These are phyloP conservation scores for Cynaeus angustus DNA, from an alignment of 2,888 invertebrate species.

Conservation along the genomic window DNA sequence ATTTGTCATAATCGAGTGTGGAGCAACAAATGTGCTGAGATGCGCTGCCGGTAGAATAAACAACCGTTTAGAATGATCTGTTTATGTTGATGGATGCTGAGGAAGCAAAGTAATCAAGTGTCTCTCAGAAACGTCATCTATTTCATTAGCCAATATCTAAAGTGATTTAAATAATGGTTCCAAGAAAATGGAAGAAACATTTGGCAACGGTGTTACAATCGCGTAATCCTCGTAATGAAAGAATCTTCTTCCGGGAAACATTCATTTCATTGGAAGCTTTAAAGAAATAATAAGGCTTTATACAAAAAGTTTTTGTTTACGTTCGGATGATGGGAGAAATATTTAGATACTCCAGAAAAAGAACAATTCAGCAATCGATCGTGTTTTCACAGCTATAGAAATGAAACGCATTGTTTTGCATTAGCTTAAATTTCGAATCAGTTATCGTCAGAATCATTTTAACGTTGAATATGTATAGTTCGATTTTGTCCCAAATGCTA, in stretches of 20 bases:
- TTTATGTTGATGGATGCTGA: slow-evolving; percentile 42
- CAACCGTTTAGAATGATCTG: slow-evolving; percentile 34
- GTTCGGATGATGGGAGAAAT: no score
- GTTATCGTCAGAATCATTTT: no score
- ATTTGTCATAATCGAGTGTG: slow-evolving; percentile 31
- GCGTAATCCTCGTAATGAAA: neutral
- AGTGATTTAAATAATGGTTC: slow-evolving; percentile 37
- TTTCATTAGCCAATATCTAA: slow-evolving; percentile 35
- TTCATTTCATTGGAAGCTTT: no score
- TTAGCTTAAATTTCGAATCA: no score
- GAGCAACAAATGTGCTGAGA: slow-evolving; percentile 25
- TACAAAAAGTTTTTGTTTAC: no score
- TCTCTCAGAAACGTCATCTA: slow-evolving; percentile 37
- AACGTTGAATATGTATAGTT: no score
- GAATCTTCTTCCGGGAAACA: no score
- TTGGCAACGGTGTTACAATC: neutral
- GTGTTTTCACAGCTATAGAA: no score
- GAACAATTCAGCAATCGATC: no score
- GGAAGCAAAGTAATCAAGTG: slow-evolving; percentile 39
- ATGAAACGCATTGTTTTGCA: no score
- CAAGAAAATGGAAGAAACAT: slow-evolving; percentile 14
- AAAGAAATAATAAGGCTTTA: no score
- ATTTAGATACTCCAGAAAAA: neutral
- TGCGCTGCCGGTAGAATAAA: slow-evolving; percentile 33
- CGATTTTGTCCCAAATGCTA: no score